A percentile compares a stretch with the other conserved stretches of the same genome.
These are phyloP conservation scores for Oscheius sp. DNA, from an alignment of 2,888 invertebrate species.

Conservation along the genomic window DNA sequence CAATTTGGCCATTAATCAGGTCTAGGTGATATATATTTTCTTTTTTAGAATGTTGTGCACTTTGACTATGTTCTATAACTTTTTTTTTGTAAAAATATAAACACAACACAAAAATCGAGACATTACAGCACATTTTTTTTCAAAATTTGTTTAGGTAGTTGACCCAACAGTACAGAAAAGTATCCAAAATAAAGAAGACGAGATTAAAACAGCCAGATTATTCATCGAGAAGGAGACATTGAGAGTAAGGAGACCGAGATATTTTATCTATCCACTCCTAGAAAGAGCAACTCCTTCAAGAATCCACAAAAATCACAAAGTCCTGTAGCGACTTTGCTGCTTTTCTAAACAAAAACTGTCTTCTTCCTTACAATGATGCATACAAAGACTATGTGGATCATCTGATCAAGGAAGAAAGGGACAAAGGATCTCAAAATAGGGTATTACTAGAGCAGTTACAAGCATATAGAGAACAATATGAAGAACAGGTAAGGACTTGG, in stretches of 20 bases:
- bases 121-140: too few species aligned
- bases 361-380: conserved; percentile 35
- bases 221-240: conserved; percentile 1
- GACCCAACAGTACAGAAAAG: not conserved
- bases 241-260: not conserved
- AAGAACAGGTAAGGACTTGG: not conserved
- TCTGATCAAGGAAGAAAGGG: conserved; percentile 28
- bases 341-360: conserved; percentile 32
- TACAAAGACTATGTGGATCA: conserved; percentile 35
- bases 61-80: too few species aligned
- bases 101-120: not conserved
- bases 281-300: conserved; percentile 8
- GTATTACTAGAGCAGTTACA: not conserved
- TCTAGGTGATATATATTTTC: too few species aligned
- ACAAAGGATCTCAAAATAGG: not conserved
- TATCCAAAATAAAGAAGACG: not conserved
- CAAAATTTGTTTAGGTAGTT: not conserved
- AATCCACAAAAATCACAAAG: not conserved
- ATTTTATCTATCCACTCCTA: not conserved
- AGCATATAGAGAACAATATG: not conserved
- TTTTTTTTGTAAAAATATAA: too few species aligned
- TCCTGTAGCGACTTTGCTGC: conserved; percentile 16
- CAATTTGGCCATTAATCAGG: too few species aligned
- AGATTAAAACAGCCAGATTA: not conserved
- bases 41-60: too few species aligned